Percentiles rank a stretch among this genome's conserved stretches.
Evolutionary conservation across 2,888 invertebrate species (phyloP).

Genomic region (Clusia tigrina): DNA sequence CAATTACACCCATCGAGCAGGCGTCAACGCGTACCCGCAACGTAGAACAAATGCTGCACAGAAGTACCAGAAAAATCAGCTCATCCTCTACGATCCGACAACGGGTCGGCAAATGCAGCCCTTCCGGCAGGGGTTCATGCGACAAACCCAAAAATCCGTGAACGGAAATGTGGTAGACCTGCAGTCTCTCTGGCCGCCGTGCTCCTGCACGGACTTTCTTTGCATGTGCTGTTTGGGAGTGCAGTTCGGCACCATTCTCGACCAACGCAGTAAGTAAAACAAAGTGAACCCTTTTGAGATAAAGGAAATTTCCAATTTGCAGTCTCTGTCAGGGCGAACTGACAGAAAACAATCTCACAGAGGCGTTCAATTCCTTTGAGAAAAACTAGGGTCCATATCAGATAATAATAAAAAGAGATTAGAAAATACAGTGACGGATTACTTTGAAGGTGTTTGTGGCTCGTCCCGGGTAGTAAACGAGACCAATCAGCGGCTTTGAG

Average conservation of each 20-base stretch:
- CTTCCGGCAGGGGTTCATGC: no score
- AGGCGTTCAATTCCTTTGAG: background rate
- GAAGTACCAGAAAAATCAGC: background rate
- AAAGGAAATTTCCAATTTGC: no score
- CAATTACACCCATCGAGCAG: no score
- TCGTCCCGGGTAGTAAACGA: no score
- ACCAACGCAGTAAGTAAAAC: conserved; percentile 29
- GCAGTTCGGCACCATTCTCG: conserved; percentile 32
- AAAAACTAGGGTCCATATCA: background rate
- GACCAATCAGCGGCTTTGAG: no score
- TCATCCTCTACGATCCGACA: background rate
- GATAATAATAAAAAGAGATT: background rate
- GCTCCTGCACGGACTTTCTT: conserved; percentile 38
- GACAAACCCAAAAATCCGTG: no score
- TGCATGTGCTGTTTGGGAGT: conserved; percentile 48
- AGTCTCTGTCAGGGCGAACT: no score
- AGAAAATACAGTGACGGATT: no score
- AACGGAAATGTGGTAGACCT: conserved; percentile 43
- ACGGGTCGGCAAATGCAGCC: background rate
- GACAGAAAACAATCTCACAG: no score
- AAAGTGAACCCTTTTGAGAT: no score
- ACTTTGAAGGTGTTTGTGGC: no score
- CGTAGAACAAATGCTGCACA: background rate
- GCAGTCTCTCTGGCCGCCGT: conserved; percentile 43
- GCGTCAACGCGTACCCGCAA: background rate